Evolutionary conservation across 2,797 vertebrate species (phyloP), one percentile per base, ranked within the genome.

Genomic region (Sitta carolinensis): DNA sequence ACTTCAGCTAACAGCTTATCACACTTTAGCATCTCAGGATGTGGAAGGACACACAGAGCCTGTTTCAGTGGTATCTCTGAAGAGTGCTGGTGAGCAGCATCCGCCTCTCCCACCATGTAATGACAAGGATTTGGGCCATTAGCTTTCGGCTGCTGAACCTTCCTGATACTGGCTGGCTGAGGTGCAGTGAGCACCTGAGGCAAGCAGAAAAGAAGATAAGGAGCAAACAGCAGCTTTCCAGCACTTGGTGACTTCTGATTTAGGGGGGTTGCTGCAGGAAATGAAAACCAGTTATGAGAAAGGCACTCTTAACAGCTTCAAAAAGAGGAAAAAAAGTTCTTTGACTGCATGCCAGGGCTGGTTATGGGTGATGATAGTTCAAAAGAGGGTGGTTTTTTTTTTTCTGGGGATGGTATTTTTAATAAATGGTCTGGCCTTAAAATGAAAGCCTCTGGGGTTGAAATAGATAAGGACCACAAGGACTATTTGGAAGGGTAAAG

Each of bases 81-180:
- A 38, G 51, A n/a, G 54, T 12, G 67, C 82, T 84, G 79, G 34
- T 42, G 64, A 84, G 58, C 67, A 72, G 26, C 75, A 62, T 16
- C 66, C 2, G 9, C 63, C 51, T 73, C 55, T 76, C 63, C 47
- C 1, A 9, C 25, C 5, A 19, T 0, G 5, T 42, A 64, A 82
- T 20, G 75, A 61, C 70, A 91, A 91, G 58, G 82, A 84, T 81
- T 87, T 84, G 70, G 51, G 62, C 78, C 84, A 64, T 89, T 91
- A 91, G 63, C 70, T 81, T 93, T 45, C n/a, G 63, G 74, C 74
- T 84, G 87, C 87, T 78, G 81, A 94, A 77, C 74, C 50, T 78
- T 29, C 47, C 67, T 2, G 11, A 61, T 72, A 84, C 5, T 72
- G 82, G 27, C 84, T 83, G 80, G 47, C 93, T 85, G 34, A 77